Conservation (phyloP, 2,797 vertebrate species). For the Gymnothorax javanicus region DNA sequence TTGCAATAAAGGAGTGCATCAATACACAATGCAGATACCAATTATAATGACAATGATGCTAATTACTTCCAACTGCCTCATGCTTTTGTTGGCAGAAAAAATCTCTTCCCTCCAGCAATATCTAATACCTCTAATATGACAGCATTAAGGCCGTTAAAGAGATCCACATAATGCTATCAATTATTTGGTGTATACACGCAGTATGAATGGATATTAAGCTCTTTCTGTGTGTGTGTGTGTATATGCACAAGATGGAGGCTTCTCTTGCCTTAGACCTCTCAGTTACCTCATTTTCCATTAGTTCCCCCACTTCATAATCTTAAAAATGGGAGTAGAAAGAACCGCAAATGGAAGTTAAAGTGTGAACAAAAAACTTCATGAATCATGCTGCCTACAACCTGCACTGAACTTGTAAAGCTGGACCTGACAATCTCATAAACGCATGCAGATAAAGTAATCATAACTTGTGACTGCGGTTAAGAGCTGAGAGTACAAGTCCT, state of each 20-base stretch:
- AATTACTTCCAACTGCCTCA: neutral
- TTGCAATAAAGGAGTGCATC: neutral
- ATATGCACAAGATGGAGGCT: constrained; percentile 45
- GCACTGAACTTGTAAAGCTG: constrained; percentile 7
- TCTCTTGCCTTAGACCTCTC: neutral
- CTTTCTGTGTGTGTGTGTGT: neutral
- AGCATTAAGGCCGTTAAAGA: neutral
- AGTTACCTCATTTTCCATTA: neutral
- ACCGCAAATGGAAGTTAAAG: neutral
- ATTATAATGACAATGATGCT: neutral
- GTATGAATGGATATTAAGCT: neutral
- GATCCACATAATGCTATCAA: neutral
- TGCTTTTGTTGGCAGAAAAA: neutral
- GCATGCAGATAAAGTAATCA: neutral
- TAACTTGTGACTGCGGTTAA: neutral
- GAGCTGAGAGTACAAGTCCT: neutral
- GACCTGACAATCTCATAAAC: neutral
- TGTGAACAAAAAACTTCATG: neutral
- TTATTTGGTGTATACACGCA: neutral
- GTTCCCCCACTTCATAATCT: neutral
- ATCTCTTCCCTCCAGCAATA: neutral
- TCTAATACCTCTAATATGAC: neutral
- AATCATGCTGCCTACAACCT: neutral
- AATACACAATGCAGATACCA: neutral
- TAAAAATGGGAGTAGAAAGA: neutral